phyloP scores from a whole-genome alignment of 1,140 invertebrate genomes.

The Hypsibius dujardini region DNA sequence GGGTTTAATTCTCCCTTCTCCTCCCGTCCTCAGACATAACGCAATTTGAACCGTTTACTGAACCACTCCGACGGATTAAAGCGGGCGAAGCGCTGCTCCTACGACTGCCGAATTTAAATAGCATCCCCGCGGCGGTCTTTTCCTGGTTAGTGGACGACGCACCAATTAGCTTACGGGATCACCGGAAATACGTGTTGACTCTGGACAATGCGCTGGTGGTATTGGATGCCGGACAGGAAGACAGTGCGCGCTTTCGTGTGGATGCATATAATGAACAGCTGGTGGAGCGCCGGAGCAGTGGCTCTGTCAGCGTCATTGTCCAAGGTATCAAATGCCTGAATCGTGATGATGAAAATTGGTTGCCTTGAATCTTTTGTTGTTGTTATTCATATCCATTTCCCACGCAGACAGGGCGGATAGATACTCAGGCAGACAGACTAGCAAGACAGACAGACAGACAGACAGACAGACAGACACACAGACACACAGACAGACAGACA shows the following conservation, averaged over 20 bases:
- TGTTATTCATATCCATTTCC: too few species aligned
- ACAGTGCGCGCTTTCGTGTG: conserved; percentile 34
- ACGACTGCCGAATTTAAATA: conserved; percentile 57
- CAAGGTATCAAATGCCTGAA: neutral
- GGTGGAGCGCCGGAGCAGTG: conserved; percentile 43
- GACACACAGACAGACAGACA: too few species aligned
- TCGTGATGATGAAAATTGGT: too few species aligned
- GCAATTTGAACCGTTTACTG: conserved; percentile 49
- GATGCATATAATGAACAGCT: neutral
- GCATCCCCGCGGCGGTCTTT: conserved; percentile 58
- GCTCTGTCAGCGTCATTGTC: conserved; percentile 19
- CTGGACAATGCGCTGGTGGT: conserved; percentile 59
- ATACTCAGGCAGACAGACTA: too few species aligned
- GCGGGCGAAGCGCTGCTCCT: conserved; percentile 62
- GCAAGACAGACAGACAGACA: too few species aligned
- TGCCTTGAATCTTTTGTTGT: too few species aligned
- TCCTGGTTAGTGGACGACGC: conserved; percentile 58
- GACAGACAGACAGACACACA: too few species aligned
- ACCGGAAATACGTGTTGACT: conserved; percentile 57
- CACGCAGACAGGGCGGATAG: too few species aligned
- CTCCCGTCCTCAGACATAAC: conserved; percentile 51
- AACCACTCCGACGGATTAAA: conserved; percentile 47
- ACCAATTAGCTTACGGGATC: conserved; percentile 42
- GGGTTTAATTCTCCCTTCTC: conserved; percentile 18
- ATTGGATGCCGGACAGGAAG: conserved; percentile 48